Evolutionary conservation across 1,140 invertebrate species (phyloP), one percentile per base, ranked within the genome.

Genomic region (Meloidogyne chitwoodi): DNA sequence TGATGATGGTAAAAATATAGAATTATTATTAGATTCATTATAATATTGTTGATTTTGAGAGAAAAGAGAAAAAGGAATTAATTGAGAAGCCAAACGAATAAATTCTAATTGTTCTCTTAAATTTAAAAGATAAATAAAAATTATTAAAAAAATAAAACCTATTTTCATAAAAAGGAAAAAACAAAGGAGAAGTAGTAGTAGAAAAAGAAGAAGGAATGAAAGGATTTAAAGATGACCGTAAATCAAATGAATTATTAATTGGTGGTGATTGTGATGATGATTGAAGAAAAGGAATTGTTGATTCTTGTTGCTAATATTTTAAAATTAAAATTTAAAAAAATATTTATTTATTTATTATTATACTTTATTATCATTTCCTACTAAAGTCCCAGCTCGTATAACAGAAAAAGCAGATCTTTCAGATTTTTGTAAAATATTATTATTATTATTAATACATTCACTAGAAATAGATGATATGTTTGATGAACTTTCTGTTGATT

Each of bases 401-500:
- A 73, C 71, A 34, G 71, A 73, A 34, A 73, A 73, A 38, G 71
- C 71, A 64, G 71, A 73, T 34, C 71, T 11, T 31, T 73, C 71
- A 6, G 71, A 73, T 64, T 73, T 73, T 56, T 63, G 56, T 64
- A 73, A 61, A 6, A 22, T 27, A 29, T 34, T 63, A 64, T 24
- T 63, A 56, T 64, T 16, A 11, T 2, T 4, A 2, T 48, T 12
- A 11, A 1, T 19, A 27, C 2, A 22, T 41, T 19, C 41, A 38
- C 31, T 22, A 62, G 69, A 3, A 22, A 8, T 12, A 19, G 70
- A 34, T 16, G 24, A 62, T 14, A 24, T 61, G 31, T 34, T n/a
- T 34, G 34, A 24, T 31, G 22, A 22, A 34, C 22, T 56, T 16
- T n/a, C 41, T n/a, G 34, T 24, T n/a, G 34, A 56, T 19, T 27